Evolutionary conservation across 2,888 invertebrate species (phyloP).

Genomic region (Philereme transversata): DNA sequence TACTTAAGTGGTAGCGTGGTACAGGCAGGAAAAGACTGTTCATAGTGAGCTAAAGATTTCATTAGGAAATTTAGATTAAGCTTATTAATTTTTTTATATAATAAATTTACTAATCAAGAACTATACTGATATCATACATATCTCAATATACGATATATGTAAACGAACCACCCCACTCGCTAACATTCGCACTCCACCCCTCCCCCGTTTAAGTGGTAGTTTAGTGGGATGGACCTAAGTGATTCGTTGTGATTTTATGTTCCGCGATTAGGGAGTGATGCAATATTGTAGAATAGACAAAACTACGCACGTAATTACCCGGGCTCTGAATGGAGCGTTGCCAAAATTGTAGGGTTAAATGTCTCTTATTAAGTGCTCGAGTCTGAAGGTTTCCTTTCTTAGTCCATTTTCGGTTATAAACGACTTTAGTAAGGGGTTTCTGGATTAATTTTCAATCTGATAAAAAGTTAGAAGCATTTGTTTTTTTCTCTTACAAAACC

Average conservation of each 20-base stretch:
- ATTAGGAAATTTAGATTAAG: no score
- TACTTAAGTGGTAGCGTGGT: no score
- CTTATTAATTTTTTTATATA: no score
- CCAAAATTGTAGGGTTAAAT: conserved; percentile 21
- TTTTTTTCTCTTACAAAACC: no score
- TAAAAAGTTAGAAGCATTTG: no score
- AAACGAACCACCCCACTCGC: conserved; percentile 10
- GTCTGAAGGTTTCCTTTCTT: conserved; percentile 12
- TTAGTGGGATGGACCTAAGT: conserved; percentile 46
- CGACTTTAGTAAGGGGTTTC: no score
- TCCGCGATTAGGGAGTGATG: conserved; percentile 40
- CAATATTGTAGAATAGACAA: conserved; percentile 33
- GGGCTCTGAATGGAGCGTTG: conserved; percentile 22
- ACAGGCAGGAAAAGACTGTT: no score
- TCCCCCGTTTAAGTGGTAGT: conserved; percentile 41
- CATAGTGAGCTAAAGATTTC: no score
- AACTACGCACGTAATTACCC: conserved; percentile 24
- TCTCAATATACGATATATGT: no score
- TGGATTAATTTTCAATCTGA: no score
- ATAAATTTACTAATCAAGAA: no score
- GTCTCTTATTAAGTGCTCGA: conserved; percentile 23
- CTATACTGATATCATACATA: no score
- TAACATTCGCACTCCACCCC: conserved; percentile 15
- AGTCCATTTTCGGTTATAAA: neutral
- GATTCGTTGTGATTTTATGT: conserved; percentile 48